Evolutionary conservation across 64 coral and sea anemone species (phyloP).

Genomic region (Astreopora myriophthalma): DNA sequence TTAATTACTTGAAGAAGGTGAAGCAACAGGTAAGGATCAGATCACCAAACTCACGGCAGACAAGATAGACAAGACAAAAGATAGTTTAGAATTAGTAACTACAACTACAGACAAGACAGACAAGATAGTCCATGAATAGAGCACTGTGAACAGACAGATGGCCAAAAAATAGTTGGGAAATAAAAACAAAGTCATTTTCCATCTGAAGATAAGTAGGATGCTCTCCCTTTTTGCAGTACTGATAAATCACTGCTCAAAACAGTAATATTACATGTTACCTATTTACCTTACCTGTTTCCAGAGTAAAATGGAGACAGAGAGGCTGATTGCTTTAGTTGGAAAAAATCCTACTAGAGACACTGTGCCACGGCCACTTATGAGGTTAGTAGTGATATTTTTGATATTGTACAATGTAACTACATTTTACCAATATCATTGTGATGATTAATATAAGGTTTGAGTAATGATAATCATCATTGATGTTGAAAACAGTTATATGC

Average conservation of each 20-base stretch:
- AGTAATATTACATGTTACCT: not conserved
- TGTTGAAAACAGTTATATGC: not conserved
- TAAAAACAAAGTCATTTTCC: too few relatives aligned
- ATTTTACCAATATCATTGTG: not conserved
- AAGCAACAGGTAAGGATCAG: slow-evolving; percentile 86
- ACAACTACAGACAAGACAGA: too few relatives aligned
- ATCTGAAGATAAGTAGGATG: too few relatives aligned
- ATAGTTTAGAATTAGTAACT: not conserved
- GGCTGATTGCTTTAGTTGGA: slow-evolving; percentile 72
- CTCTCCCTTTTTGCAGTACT: not conserved
- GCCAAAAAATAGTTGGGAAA: too few relatives aligned
- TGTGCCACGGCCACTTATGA: slow-evolving; percentile 56
- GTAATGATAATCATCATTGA: not conserved
- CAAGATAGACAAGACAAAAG: not conserved
- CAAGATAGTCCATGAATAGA: too few relatives aligned
- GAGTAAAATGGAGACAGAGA: slow-evolving; percentile 97
- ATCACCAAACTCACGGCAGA: too few relatives aligned
- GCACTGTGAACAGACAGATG: too few relatives aligned
- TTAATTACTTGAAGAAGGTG: slow-evolving; percentile 95
- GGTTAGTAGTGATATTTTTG: slow-evolving; percentile 46
- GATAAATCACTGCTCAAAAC: not conserved
- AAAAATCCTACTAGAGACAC: slow-evolving; percentile 72
- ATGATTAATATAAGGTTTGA: too few relatives aligned
- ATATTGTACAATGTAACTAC: not conserved
- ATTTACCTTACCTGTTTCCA: slow-evolving; percentile 19